Evolutionary conservation across 1,140 invertebrate species (phyloP), one percentile per base, ranked within the genome.

Genomic region (Bombus confusus): DNA sequence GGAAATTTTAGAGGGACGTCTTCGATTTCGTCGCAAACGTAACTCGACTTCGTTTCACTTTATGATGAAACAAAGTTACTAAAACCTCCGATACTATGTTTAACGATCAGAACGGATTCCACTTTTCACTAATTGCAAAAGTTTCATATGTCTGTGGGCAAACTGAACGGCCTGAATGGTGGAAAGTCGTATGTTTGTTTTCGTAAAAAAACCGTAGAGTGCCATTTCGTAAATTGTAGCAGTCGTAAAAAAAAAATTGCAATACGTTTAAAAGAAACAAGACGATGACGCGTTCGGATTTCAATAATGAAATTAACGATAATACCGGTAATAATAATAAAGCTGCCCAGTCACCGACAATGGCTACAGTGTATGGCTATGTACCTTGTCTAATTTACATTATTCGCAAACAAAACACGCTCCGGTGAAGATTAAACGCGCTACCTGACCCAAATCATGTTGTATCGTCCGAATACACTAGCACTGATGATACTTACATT

Each of bases 41-140:
- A 34, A 52, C 1, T 74, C 43, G 9, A 22, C 1, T 1, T 43
- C 28, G 25, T 28, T 41, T 28, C 5, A 13, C 28, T 62, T 62
- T 8, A 28, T 4, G 4, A 28, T 9, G 66, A 52, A 47, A 47
- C 71, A 39, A 74, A n/a, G 57, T 47, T 74, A 22, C n/a, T n/a
- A 12, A 37, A 74, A 82, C 80, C 22, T 64, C 3, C 13, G 41
- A 28, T 31, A 41, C 22, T 28, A 62, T 47, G 41, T 5, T 62
- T 47, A 37, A 73, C 25, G n/a, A 74, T 74, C 18, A 74, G 52
- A 62, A 64, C 71, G 34, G 41, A 31, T 22, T 15, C 52, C 37
- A 57, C 41, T 59, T 74, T 73, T 13, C 39, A 28, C 57, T 82
- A 74, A 82, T 82, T 74, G 80, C 69, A 43, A 73, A 82, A 82